These are phyloP conservation scores for Caenorhabditis auriculariae DNA, from an alignment of 2,888 invertebrate species.

Conservation along the genomic window DNA sequence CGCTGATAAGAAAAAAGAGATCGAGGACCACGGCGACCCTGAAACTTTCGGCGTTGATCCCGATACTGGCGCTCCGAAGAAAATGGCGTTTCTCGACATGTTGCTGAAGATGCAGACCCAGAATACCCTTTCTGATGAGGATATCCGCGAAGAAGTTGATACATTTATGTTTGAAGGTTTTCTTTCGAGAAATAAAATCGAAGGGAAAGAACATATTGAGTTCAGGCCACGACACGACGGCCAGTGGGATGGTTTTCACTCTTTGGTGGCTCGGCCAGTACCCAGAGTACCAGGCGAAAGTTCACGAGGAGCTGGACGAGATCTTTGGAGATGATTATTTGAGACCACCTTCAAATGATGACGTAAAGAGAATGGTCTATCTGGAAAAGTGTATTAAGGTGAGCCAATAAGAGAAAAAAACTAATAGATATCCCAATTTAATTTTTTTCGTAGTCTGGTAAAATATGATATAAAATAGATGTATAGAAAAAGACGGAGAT, in stretches of 20 bases:
- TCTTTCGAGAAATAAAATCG: too few species aligned
- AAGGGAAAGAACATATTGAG: too few species aligned
- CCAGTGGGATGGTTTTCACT: conserved; percentile 64
- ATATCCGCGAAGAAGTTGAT: conserved; percentile 65
- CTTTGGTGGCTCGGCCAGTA: conserved; percentile 63
- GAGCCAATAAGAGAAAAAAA: neutral
- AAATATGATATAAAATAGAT: too few species aligned
- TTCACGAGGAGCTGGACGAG: conserved; percentile 12
- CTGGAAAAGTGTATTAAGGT: conserved; percentile 60
- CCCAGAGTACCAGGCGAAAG: conserved; percentile 59
- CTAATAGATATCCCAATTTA: neutral
- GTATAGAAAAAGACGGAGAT: too few species aligned
- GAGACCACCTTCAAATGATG: conserved; percentile 56
- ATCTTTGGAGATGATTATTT: conserved; percentile 6
- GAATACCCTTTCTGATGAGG: conserved; percentile 63
- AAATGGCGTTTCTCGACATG: conserved; percentile 66
- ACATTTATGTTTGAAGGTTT: conserved; percentile 67
- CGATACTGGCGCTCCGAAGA: conserved; percentile 4
- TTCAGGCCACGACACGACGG: conserved; percentile 65
- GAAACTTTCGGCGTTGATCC: neutral
- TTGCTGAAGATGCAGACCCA: conserved; percentile 64
- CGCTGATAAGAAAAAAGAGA: conserved; percentile 32
- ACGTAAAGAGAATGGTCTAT: conserved; percentile 53
- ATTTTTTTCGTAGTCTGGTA: neutral
- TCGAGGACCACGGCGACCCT: conserved; percentile 9